Conservation (phyloP, 2,113 vertebrate species). For the Oreochromis niloticus region DNA sequence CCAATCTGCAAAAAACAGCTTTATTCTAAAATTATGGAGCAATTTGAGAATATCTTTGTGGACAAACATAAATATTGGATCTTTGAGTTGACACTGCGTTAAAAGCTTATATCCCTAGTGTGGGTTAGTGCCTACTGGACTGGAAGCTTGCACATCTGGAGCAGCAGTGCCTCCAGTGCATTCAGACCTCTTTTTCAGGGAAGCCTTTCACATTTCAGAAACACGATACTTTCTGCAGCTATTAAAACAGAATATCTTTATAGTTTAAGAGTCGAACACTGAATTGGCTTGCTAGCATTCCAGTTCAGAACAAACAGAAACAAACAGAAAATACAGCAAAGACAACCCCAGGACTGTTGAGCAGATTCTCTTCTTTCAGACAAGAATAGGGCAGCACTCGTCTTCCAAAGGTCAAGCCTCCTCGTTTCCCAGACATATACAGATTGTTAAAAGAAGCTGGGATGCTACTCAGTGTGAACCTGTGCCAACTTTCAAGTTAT, state of each 20-base stretch:
- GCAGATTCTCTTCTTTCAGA: neutral
- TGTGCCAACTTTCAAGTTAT: neutral
- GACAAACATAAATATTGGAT: no score
- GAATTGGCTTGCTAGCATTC: neutral
- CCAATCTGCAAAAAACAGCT: neutral
- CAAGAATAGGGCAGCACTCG: neutral
- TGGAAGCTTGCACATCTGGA: no score
- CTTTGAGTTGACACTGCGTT: no score
- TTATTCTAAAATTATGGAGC: neutral
- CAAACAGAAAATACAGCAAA: neutral
- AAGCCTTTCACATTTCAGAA: no score
- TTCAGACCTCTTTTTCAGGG: no score
- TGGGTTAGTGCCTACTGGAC: no score
- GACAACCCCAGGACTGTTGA: neutral
- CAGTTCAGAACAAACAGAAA: neutral
- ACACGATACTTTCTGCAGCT: no score
- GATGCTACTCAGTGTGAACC: neutral
- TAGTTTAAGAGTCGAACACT: no score
- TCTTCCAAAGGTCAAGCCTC: neutral
- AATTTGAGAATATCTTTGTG: neutral
- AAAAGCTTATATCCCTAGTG: no score
- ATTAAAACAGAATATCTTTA: no score
- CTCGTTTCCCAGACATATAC: neutral
- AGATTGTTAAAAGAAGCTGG: neutral
- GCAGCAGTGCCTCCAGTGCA: no score